Evolutionary conservation across 2,888 invertebrate species (phyloP), one percentile per base, ranked within the genome.

Genomic region (Nebria brevicollis): DNA sequence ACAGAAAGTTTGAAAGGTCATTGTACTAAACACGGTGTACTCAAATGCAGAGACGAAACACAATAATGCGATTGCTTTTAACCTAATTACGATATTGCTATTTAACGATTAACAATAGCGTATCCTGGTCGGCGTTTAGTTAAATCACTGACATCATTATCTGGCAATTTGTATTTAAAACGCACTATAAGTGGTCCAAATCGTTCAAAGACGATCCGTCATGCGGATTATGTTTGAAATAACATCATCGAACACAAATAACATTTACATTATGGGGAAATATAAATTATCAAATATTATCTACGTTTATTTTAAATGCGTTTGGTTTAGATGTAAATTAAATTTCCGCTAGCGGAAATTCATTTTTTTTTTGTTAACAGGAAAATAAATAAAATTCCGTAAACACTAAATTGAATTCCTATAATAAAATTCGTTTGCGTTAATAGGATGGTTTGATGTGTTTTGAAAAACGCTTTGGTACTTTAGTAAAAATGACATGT

Each of bases 41-140:
- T 11, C 6, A 54, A 54, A 54, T 6, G 54, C 54, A 54, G 7
- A 54, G 54, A 54, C 54, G 54, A 6, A 8, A 54, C 54, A 8
- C 54, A 54, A 54, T 54, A 7, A 54, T 54, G 8, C 54, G 54
- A 70, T 15, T 34, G 70, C 70, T 15, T 70, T 70, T 34, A 70
- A 70, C 20, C 26, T 25, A 70, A 70, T 70, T 70, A 70, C 26
- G 70, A 26, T 70, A 70, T 70, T 70, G 70, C 70, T 70, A 26
- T 70, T 70, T 70, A 34, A 70, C 34, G 70, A 70, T 70, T 34
- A 70, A 70, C 70, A 70, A 70, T 70, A 34, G 70, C 20, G 34
- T 11, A 13, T 11, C 70, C 25, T 26, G 5, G 70, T 70, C 20
- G 26, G n/a, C 25, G 70, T 34, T 70, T 70, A 70, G 13, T 54